Base-by-base conservation (phyloP, 2,113 vertebrate genomes). In the Campylomormyrus numenius region DNA sequence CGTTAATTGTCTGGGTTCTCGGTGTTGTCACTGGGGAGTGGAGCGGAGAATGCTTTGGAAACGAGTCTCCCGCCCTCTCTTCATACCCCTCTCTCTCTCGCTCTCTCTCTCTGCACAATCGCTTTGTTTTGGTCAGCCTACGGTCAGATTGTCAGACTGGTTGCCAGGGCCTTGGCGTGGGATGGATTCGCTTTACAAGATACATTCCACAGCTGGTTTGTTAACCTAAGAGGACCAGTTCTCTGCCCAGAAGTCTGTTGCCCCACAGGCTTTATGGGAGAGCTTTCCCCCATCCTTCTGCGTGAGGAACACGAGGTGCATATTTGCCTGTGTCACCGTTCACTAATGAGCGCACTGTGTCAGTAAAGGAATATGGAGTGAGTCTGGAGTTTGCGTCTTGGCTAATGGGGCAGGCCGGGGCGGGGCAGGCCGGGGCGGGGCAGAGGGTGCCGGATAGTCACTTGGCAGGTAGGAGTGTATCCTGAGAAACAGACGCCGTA, bases 221-320 rank as follows among this genome's bases (percentile, higher is more conserved):
- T 92, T 91, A 91, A 90, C 91, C 89, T 92, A 90, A 90, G 91
- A 58, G 90, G 91, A 92, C 83, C 92, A 88, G 91, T 91, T 92
- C 90, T 90, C 80, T 91, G 88, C 62, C 56, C 90, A 85, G 92
- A 90, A 89, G 62, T 89, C 91, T n/a, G 91, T 35, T 52, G 90
- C 89, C 89, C 45, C 27, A 83, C 35, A 89, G 91, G 92, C 91
- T 91, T 91, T 90, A 92, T 90, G 88, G 87, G 90, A 91, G 62
- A 27, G 89, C 84, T 89, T 53, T 90, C 74, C 35, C 58, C 85
- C 74, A 45, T 70, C 84, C 48, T 50, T 31, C 17, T 88, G 39
- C 89, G 52, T 70, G 91, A 88, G 89, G 90, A 90, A 93, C 90
- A 89, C 88, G 39, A 89, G 89, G 90, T 91, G 89, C 42, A 88